Evolutionary conservation across 1,140 invertebrate species (phyloP).

Genomic region (Brachionus koreanus): DNA sequence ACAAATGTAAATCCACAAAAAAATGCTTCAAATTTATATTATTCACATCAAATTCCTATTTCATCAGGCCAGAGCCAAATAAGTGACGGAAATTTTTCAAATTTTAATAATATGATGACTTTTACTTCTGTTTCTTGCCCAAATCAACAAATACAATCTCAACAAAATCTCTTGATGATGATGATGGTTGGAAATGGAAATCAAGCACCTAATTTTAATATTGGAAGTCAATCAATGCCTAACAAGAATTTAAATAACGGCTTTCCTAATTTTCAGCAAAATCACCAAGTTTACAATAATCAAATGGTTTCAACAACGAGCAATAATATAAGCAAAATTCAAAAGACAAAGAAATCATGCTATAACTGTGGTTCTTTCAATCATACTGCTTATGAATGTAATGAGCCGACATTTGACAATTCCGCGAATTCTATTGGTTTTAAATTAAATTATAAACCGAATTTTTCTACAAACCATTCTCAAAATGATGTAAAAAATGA

Average conservation of each 20-base stretch:
- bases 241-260: neutral
- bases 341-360: slow-evolving; percentile 32
- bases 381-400: slow-evolving; percentile 35
- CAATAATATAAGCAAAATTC: neutral
- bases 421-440: neutral
- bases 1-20: neutral
- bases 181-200: slow-evolving; percentile 38
- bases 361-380: slow-evolving; percentile 20
- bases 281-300: neutral
- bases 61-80: neutral
- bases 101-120: slow-evolving; percentile 36
- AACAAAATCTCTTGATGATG: slow-evolving; percentile 37
- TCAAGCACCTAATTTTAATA: neutral
- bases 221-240: neutral
- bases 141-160: slow-evolving; percentile 5
- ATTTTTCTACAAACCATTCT: neutral
- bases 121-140: neutral
- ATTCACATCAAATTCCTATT: neutral
- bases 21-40: neutral
- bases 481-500: neutral
- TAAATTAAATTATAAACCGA: slow-evolving; percentile 16
- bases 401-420: slow-evolving; percentile 16
- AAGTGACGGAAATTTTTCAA: neutral
- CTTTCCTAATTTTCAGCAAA: neutral
- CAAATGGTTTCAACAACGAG: neutral